phyloP scores from a whole-genome alignment of 2,797 vertebrate genomes.

The Anisognathus igniventris region DNA sequence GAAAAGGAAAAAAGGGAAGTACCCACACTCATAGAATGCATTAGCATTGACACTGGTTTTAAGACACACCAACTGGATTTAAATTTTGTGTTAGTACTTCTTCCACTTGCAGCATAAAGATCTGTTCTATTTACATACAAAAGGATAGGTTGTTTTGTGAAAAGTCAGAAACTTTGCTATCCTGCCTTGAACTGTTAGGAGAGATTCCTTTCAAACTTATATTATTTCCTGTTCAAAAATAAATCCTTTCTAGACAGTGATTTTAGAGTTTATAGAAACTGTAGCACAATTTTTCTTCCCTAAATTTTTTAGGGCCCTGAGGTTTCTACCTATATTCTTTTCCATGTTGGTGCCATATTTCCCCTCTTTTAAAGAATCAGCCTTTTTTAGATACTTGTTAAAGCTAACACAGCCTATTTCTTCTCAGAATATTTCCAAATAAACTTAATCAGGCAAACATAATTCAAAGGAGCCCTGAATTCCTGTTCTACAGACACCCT shows the following conservation, averaged over 20 bases:
- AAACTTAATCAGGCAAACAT: background rate
- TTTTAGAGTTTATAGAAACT: background rate
- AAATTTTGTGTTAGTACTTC: background rate
- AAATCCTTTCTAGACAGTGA: background rate
- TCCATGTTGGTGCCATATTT: background rate
- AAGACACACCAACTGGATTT: background rate
- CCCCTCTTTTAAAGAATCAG: background rate
- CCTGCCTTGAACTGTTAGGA: background rate
- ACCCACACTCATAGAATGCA: background rate
- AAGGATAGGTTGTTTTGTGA: background rate
- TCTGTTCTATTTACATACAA: background rate
- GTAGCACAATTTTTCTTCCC: background rate
- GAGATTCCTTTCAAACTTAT: background rate
- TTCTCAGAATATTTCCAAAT: background rate
- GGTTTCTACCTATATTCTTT: background rate
- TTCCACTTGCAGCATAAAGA: background rate
- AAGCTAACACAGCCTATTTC: background rate
- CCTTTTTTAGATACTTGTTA: background rate
- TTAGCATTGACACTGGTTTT: background rate
- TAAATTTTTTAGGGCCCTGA: background rate
- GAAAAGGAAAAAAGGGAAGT: background rate
- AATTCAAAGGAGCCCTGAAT: background rate
- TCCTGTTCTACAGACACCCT: background rate
- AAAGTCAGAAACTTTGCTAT: background rate
- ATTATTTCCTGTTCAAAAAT: background rate